Percentiles rank a stretch among this genome's conserved stretches.
phyloP scores from a whole-genome alignment of 2,888 invertebrate genomes.

The Eupeodes luniger region DNA sequence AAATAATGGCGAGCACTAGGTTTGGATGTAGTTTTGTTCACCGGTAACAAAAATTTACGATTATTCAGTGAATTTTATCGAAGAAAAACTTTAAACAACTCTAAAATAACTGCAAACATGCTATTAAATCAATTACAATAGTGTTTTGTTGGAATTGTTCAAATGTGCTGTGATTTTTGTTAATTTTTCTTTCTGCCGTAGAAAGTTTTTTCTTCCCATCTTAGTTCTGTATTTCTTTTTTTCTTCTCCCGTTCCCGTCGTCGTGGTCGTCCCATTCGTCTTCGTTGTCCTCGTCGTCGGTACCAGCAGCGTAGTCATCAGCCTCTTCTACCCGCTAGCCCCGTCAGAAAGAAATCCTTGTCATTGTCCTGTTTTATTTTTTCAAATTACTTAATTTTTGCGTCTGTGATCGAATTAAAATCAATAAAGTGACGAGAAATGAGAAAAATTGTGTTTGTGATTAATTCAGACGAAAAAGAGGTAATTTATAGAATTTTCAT shows the following conservation, averaged over 20 bases:
- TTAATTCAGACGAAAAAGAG: not conserved
- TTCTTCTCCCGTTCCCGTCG: constrained; percentile 21
- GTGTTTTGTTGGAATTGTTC: constrained; percentile 39
- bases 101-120: constrained; percentile 13
- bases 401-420: constrained; percentile 5
- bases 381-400: not conserved
- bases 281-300: constrained; percentile 14
- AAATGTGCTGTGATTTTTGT: constrained; percentile 62
- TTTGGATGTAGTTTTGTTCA: constrained; percentile 73
- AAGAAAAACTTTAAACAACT: constrained; percentile 20
- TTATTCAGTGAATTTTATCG: constrained; percentile 43
- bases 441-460: not conserved
- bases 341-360: constrained; percentile 5
- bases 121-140: constrained; percentile 2
- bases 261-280: not conserved
- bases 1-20: constrained; percentile 72
- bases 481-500: constrained; percentile 4
- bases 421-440: constrained; percentile 2
- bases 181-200: constrained; percentile 10
- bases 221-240: constrained; percentile 14
- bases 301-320: constrained; percentile 17
- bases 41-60: constrained; percentile 71
- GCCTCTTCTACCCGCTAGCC: not conserved
- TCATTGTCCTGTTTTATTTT: not conserved
- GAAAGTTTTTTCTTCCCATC: constrained; percentile 31